Percentiles rank a stretch among this genome's conserved stretches.
phyloP scores from a whole-genome alignment of 2,113 vertebrate species.

The Mastomys coucha region DNA sequence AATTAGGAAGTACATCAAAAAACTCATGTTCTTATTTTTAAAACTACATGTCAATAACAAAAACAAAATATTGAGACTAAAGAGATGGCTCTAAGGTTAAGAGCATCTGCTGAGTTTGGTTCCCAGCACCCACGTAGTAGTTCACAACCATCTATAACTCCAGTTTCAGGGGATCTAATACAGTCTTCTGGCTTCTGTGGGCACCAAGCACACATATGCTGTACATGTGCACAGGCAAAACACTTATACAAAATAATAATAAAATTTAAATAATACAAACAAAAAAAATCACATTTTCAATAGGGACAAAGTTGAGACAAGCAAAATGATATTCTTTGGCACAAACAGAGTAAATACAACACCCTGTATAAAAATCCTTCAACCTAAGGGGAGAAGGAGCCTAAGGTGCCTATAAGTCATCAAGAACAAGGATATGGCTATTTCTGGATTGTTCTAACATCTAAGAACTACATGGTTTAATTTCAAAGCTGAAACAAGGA shows the following conservation, averaged over 20 bases:
- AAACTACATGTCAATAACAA: not conserved
- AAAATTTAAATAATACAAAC: not conserved
- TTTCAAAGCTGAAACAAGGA: not conserved
- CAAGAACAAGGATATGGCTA: too few relatives aligned
- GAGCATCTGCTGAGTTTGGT: not conserved
- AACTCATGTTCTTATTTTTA: not conserved
- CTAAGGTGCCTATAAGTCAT: not conserved
- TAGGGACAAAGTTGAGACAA: not conserved
- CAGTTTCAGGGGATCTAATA: not conserved
- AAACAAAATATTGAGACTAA: not conserved
- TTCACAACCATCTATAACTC: not conserved
- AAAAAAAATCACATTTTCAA: not conserved
- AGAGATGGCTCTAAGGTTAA: not conserved
- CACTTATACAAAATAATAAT: not conserved
- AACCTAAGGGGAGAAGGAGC: not conserved
- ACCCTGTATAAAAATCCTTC: not conserved
- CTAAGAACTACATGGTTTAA: not conserved
- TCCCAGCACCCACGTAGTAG: not conserved
- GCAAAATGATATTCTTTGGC: not conserved
- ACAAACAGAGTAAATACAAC: not conserved
- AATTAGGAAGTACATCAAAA: not conserved
- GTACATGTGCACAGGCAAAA: too few relatives aligned
- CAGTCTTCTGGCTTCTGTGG: not conserved
- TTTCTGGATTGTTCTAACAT: not conserved
- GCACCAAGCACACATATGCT: not conserved